Evolutionary conservation across 1,140 invertebrate genomes (phyloP).

Genomic region (Xylocopa sonorina): DNA sequence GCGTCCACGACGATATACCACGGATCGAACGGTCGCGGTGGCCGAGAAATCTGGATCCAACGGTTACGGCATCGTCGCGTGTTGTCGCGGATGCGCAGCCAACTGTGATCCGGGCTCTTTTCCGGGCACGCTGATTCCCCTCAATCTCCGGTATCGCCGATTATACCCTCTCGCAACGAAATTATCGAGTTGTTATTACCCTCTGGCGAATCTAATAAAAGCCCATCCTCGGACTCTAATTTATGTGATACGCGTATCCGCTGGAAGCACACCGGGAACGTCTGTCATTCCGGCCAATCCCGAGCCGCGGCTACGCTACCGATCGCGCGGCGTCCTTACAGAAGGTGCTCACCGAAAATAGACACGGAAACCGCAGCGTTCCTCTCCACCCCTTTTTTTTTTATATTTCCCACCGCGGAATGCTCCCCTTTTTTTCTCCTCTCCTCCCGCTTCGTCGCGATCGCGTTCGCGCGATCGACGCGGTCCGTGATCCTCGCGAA

Average conservation of each 20-base stretch:
- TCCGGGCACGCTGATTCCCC: conserved; percentile 28
- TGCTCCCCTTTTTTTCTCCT: neutral
- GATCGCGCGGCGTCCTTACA: neutral
- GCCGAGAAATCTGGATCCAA: neutral
- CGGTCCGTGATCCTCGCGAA: neutral
- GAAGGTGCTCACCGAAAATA: neutral
- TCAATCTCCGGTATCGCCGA: conserved; percentile 32
- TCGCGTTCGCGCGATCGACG: neutral
- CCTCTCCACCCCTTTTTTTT: neutral
- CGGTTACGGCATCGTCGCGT: conserved; percentile 34
- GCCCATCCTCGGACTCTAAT: conserved; percentile 56
- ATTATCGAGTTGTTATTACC: conserved; percentile 65
- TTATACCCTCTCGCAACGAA: conserved; percentile 53
- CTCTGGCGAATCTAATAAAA: conserved; percentile 69
- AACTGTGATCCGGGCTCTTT: conserved; percentile 49
- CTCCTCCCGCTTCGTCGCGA: neutral
- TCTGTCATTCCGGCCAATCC: conserved; percentile 37
- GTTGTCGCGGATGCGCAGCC: conserved; percentile 59
- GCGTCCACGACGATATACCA: neutral
- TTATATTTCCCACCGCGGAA: neutral
- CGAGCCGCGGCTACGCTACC: neutral
- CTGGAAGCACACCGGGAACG: conserved; percentile 59
- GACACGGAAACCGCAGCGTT: neutral
- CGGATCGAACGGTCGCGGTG: neutral
- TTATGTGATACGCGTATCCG: conserved; percentile 65